Base-by-base conservation (phyloP, 1,140 invertebrate species). In the Panagrolaimus sp. region DNA sequence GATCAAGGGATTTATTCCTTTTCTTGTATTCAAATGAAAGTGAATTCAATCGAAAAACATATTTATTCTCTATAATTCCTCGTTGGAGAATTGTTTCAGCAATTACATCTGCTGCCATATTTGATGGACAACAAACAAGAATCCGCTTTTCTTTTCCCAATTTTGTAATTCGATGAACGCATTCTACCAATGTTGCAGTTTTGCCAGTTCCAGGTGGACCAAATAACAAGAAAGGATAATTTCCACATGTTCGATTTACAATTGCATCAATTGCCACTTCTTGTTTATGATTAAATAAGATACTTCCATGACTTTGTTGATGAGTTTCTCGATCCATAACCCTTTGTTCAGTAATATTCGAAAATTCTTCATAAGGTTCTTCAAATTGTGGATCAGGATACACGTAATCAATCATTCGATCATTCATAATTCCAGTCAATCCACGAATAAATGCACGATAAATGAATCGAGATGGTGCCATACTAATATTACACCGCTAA, bases 21-120 rank as follows among this genome's bases (percentile, higher is more conserved):
- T 24, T 28, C 17, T 58, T 58, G 52, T 17, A n/a, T n/a, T 58
- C 52, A n/a, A 21, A 21, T 8, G 52, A 58, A 12, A 58, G 5
- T 5, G 52, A 58, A 58, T 58, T 58, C 17, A 58, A 17, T 12
- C 52, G 52, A 14, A 58, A 58, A 58, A 58, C 52, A 21, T 58
- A 58, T 58, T 58, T 58, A 12, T 24, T 10, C 14, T 44, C 17
- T 5, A 58, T 58, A 17, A 58, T 26, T 28, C 8, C 4, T 21
- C n/a, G 63, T 28, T 58, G 24, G 10, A 58, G 4, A 17, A 58
- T 58, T 28, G 52, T 58, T 28, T 12, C 10, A 14, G 52, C 52
- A n/a, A 58, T n/a, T 10, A 58, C 52, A 58, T 58, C 52, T 12
- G 52, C 52, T 1, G 52, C 52, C 52, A 58, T 58, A 17, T 58